Conservation (phyloP, 2,797 vertebrate genomes). For the Potorous gilbertii region DNA sequence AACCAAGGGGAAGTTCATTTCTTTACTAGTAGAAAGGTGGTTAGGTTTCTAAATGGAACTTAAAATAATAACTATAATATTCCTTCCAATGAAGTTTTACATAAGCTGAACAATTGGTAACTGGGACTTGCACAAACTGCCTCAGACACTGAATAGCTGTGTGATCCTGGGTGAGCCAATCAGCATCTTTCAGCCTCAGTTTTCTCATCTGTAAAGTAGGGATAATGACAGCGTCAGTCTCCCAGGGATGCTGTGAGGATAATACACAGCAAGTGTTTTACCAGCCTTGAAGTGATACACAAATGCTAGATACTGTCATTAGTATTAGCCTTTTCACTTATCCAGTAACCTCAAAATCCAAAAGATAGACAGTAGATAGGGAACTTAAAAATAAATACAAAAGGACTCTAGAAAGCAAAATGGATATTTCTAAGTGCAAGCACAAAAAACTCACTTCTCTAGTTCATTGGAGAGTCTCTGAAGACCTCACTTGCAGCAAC, state of each 20-base stretch:
- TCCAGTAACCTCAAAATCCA: slow-evolving; percentile 19
- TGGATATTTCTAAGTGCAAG: slow-evolving; percentile 18
- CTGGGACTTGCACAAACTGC: neutral
- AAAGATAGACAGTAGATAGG: slow-evolving; percentile 26
- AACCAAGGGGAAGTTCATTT: slow-evolving; percentile 51
- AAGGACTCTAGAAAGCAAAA: slow-evolving; percentile 30
- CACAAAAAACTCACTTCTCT: slow-evolving; percentile 22
- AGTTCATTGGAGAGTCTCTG: slow-evolving; percentile 41
- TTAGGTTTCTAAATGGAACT: slow-evolving; percentile 59
- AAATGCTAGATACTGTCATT: neutral
- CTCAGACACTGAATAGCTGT: neutral
- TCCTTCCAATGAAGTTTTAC: slow-evolving; percentile 71
- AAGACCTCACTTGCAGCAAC: slow-evolving; percentile 27
- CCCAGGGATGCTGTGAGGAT: neutral
- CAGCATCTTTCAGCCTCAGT: neutral
- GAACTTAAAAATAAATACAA: slow-evolving; percentile 41
- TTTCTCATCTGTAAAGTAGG: neutral
- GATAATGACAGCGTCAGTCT: neutral
- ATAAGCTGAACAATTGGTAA: slow-evolving; percentile 54
- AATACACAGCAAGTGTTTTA: neutral
- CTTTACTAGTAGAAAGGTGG: slow-evolving; percentile 45
- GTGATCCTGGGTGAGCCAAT: neutral
- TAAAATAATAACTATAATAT: slow-evolving; percentile 37
- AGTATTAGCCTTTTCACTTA: neutral
- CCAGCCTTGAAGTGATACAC: neutral